Conservation (phyloP, 2,797 vertebrate species). For the Nyctalus aviator region DNA sequence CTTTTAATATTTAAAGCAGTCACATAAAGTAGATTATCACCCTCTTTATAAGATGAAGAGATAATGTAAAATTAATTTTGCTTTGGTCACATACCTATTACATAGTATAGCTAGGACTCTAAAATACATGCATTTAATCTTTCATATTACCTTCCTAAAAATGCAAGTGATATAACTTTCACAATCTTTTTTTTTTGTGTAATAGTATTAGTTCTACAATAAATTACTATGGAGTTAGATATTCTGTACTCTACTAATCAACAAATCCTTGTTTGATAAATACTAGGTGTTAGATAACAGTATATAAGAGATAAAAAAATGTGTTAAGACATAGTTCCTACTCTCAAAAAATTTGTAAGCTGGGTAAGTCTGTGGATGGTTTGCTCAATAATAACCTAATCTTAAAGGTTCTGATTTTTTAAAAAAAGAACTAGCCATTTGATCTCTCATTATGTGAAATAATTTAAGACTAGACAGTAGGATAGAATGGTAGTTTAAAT, state of each 20-base stretch:
- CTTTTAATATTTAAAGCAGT: slow-evolving; percentile 39
- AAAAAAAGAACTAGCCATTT: background rate
- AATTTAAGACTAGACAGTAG: background rate
- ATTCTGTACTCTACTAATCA: slow-evolving; percentile 18
- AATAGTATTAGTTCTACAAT: background rate
- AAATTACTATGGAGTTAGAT: slow-evolving; percentile 13
- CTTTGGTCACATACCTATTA: slow-evolving; percentile 12
- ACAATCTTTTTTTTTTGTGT: slow-evolving; percentile 7
- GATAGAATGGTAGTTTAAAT: background rate
- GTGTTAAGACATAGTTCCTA: background rate
- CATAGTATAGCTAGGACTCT: background rate
- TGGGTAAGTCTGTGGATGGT: background rate
- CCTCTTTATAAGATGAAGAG: background rate
- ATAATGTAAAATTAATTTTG: slow-evolving; percentile 6
- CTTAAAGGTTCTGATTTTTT: background rate
- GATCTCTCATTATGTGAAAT: background rate
- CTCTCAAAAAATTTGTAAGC: slow-evolving; percentile 6
- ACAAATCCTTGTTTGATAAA: slow-evolving; percentile 43
- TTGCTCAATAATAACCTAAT: slow-evolving; percentile 15
- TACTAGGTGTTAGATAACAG: slow-evolving; percentile 16
- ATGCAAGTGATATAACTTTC: background rate
- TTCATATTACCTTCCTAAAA: background rate
- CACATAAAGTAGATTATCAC: background rate
- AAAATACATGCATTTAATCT: slow-evolving; percentile 37
- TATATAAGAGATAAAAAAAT: background rate